Evolutionary conservation across 2,888 invertebrate species (phyloP).

Genomic region (Agriopis marginaria): DNA sequence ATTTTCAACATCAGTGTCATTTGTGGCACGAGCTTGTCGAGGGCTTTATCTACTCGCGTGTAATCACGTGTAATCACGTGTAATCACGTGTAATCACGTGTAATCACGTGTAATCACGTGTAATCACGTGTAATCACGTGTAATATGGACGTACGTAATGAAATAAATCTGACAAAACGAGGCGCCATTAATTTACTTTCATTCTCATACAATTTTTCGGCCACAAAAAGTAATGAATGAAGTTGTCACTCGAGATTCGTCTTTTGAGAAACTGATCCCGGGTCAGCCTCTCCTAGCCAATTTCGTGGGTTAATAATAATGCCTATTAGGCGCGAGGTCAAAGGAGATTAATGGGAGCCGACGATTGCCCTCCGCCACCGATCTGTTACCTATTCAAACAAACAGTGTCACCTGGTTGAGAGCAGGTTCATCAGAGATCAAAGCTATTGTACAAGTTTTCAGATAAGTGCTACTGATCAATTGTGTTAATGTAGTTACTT

Average conservation of each 20-base stretch:
- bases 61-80: too few relatives aligned
- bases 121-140: too few relatives aligned
- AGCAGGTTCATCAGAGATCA: background rate
- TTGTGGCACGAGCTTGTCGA: too few relatives aligned
- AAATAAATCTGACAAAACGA: background rate
- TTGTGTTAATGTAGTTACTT: background rate
- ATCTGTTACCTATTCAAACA: slow-evolving; percentile 20
- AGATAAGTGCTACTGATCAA: background rate
- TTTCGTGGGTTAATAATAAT: slow-evolving; percentile 26
- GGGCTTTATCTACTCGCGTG: background rate
- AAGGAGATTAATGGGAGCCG: slow-evolving; percentile 24
- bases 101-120: too few relatives aligned
- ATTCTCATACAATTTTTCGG: background rate
- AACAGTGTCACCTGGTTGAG: slow-evolving; percentile 7
- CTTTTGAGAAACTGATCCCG: slow-evolving; percentile 13
- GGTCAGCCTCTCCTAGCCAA: slow-evolving; percentile 20
- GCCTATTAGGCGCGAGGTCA: slow-evolving; percentile 24
- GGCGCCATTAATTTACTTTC: background rate
- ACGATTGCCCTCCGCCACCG: slow-evolving; percentile 15
- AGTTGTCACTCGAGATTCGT: slow-evolving; percentile 9
- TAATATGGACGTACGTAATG: background rate
- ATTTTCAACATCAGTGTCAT: too few relatives aligned
- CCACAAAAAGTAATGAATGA: slow-evolving; percentile 18
- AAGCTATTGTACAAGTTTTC: background rate
- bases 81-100: too few relatives aligned